Base-by-base conservation (phyloP, 1,140 invertebrate species). In the Stenopsyche tienmushanensis region DNA sequence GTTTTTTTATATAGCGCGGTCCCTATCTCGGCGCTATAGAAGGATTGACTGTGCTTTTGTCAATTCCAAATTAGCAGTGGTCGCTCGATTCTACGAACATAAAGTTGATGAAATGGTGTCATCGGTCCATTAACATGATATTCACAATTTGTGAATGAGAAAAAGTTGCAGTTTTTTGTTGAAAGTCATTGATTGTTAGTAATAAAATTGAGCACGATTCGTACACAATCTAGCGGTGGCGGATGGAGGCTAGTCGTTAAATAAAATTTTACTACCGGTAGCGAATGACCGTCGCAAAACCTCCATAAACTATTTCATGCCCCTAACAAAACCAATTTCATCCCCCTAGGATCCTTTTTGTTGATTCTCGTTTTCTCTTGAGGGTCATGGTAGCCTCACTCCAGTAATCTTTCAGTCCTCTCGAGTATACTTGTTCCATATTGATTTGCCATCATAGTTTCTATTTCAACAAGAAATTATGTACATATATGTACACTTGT, bases 241-340 rank as follows among this genome's bases (percentile, higher is more conserved):
- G 59, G n/a, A 17, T 21, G 21, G 42, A 20, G 42, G 23, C n/a
- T 8, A 20, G 39, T 20, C 55, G 62, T 64, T 68, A 68, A 68
- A 68, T 68, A 68, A 68, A 68, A 64, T 68, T 68, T 68, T 64
- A 68, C 13, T 54, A 41, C 66, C 29, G 23, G 20, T 13, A 42
- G 47, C 54, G 44, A 52, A 67, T 64, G 66, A 45, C 66, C 62
- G 62, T 68, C 62, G 54, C 62, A 60, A 60, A 57, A 64, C 54
- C 62, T 63, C 55, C 55, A 68, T 68, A 68, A 68, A 68, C 66
- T 62, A 68, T 68, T 68, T 68, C 62, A 60, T 63, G 54, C 57
- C 53, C 65, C 58, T 42, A 67, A 67, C 65, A 58, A 67, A 67
- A 67, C 65, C 65, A 67, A 67, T 67, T 67, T 59, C 65, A 55